Conservation (phyloP, 2,888 invertebrate species). For the Caenorhabditis sp. region DNA sequence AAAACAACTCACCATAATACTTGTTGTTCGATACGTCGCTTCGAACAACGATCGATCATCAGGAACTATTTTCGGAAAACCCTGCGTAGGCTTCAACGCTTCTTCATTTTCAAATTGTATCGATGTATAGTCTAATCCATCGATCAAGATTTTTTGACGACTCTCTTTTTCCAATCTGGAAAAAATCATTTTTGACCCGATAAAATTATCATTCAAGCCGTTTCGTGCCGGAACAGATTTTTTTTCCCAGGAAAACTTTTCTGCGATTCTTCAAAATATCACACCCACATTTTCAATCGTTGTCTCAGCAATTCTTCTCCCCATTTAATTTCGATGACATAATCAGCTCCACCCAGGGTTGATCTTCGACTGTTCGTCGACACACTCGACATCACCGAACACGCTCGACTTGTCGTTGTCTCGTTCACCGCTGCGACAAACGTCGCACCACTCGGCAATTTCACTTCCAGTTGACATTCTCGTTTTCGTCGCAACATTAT, state of each 20-base stretch:
- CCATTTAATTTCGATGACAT: conserved; percentile 5
- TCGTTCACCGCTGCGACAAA: neutral
- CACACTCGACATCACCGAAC: conserved; percentile 2
- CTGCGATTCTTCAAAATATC: too few species aligned
- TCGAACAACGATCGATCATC: conserved; percentile 3
- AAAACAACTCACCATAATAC: conserved; percentile 4
- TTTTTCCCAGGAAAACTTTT: too few species aligned
- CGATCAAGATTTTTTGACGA: neutral
- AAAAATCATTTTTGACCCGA: neutral
- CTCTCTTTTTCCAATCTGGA: neutral
- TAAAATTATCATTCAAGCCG: neutral
- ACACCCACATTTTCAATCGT: conserved; percentile 5
- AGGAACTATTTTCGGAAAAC: neutral
- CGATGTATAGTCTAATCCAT: neutral
- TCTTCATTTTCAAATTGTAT: neutral
- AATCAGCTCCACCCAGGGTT: neutral
- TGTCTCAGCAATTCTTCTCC: conserved; percentile 10
- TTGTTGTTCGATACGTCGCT: conserved; percentile 3
- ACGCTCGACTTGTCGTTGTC: neutral
- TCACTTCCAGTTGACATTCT: neutral
- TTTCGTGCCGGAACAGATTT: too few species aligned
- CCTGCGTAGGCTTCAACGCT: neutral
- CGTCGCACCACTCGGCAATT: neutral
- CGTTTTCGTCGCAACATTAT: neutral
- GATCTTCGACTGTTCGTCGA: neutral